Conservation (phyloP, 1,140 invertebrate genomes). For the Zaprionus camerounensis region DNA sequence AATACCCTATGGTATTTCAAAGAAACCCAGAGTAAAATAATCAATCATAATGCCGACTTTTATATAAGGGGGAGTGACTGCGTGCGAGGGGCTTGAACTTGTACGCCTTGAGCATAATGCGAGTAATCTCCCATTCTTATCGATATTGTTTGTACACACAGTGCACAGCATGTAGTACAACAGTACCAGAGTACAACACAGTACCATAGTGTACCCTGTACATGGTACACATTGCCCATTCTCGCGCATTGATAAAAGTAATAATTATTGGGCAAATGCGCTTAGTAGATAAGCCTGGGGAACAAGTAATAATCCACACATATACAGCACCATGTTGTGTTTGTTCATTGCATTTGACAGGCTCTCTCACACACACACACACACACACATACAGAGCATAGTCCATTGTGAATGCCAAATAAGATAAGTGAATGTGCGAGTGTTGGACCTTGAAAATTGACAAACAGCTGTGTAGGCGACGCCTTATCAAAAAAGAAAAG, state of each 20-base stretch:
- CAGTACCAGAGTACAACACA: not conserved
- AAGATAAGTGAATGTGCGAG: conserved; percentile 57
- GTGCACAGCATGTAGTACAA: not conserved
- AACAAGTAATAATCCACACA: conserved; percentile 38
- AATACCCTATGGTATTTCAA: not conserved
- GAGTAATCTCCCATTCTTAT: conserved; percentile 32
- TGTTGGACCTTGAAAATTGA: conserved; percentile 70
- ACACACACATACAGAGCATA: conserved; percentile 20
- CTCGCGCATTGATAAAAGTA: conserved; percentile 60
- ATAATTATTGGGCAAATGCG: conserved; percentile 72
- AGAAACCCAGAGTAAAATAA: not conserved
- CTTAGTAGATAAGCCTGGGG: conserved; percentile 62
- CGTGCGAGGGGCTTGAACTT: not conserved
- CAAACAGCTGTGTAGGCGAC: conserved; percentile 64
- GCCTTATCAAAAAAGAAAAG: conserved; percentile 35
- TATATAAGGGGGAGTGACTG: not conserved
- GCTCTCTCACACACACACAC: conserved; percentile 3
- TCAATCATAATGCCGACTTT: not conserved
- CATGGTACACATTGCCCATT: conserved; percentile 57
- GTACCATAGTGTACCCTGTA: conserved; percentile 8
- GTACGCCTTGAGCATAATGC: conserved; percentile 6
- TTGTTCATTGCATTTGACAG: conserved; percentile 29
- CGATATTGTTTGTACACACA: conserved; percentile 33
- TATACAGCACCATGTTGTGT: conserved; percentile 33
- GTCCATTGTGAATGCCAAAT: conserved; percentile 55